These are phyloP conservation scores for Tolypeutes matacus DNA, from an alignment of 2,797 vertebrate species.

Conservation along the genomic window DNA sequence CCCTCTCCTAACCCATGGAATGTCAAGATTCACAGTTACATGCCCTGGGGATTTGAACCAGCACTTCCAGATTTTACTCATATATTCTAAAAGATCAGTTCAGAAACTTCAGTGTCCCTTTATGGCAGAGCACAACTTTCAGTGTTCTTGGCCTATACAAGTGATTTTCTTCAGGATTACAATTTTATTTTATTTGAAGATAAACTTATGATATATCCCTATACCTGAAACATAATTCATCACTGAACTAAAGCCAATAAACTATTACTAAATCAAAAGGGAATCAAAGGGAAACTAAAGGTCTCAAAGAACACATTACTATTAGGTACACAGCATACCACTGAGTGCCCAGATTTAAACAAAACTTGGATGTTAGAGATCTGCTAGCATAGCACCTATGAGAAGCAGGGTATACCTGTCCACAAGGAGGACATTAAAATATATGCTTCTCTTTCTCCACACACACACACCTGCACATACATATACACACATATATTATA, in stretches of 20 bases:
- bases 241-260: constrained; percentile 6
- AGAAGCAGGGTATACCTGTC: not conserved
- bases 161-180: constrained; percentile 58
- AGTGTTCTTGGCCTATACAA: constrained; percentile 15
- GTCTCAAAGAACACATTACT: not conserved
- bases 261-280: constrained; percentile 11
- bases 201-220: not conserved
- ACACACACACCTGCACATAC: not conserved
- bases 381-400: not conserved
- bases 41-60: too few species aligned
- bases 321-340: not conserved
- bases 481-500: too few species aligned
- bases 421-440: not conserved
- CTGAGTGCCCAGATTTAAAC: not conserved
- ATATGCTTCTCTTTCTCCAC: not conserved
- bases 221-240: constrained; percentile 48
- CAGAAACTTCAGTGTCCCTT: not conserved
- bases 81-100: not conserved
- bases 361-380: not conserved
- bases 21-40: too few species aligned
- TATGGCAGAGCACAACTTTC: not conserved
- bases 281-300: constrained; percentile 55
- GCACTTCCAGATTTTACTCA: too few species aligned
- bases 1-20: too few species aligned
- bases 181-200: not conserved